These are phyloP conservation scores for Cyclura pinguis DNA, from an alignment of 2,797 vertebrate genomes.

Conservation along the genomic window DNA sequence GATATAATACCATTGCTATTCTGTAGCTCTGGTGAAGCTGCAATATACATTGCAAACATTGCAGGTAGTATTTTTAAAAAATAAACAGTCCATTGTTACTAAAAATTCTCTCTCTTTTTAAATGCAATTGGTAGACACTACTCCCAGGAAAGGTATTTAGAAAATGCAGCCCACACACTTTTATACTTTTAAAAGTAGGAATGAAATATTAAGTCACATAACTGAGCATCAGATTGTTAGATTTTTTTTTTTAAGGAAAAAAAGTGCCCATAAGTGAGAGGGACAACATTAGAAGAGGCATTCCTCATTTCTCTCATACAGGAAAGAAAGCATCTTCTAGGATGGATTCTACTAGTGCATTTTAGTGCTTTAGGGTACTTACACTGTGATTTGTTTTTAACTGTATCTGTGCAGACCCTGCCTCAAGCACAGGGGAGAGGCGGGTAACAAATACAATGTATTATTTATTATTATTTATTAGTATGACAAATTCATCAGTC, in stretches of 20 bases:
- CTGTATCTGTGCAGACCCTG: too few relatives aligned
- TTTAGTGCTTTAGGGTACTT: too few relatives aligned
- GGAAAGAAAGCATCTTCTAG: background rate
- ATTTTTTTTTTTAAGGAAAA: background rate
- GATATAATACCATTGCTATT: conserved; percentile 55
- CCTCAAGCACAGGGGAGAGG: too few relatives aligned
- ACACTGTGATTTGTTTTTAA: too few relatives aligned
- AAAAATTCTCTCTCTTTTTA: background rate
- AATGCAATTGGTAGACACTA: background rate
- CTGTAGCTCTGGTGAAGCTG: conserved; percentile 47
- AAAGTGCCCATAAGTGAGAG: background rate
- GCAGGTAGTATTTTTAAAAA: conserved; percentile 23
- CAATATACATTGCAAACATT: conserved; percentile 29
- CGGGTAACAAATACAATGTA: too few relatives aligned
- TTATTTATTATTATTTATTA: too few relatives aligned
- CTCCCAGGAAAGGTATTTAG: background rate
- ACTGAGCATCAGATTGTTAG: background rate
- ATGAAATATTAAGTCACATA: background rate
- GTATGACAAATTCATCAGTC: background rate
- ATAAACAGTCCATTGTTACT: background rate
- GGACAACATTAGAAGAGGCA: background rate
- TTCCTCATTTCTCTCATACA: background rate
- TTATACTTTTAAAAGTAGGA: background rate
- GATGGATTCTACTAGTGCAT: background rate
- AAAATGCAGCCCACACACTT: background rate